phyloP scores from a whole-genome alignment of 2,888 invertebrate genomes.

The Agrilus biguttatus region DNA sequence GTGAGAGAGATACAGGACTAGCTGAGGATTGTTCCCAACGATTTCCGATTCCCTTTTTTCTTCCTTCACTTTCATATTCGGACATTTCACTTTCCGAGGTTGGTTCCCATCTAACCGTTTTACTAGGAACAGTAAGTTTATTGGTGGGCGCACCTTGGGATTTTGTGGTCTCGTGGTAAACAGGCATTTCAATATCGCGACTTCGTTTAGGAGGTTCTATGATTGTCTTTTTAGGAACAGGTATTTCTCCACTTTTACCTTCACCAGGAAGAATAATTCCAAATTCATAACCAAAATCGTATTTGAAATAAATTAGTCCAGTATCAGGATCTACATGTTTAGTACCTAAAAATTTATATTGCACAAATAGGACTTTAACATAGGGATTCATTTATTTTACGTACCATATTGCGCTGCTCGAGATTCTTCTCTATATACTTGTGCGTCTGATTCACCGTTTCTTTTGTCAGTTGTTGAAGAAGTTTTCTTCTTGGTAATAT shows the following conservation, averaged over 20 bases:
- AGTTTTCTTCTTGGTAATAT: constrained; percentile 34
- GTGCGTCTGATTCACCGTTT: constrained; percentile 39
- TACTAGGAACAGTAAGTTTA: constrained; percentile 27
- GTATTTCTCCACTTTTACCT: constrained; percentile 35
- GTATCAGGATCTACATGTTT: constrained; percentile 64
- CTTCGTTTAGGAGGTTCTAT: constrained; percentile 39
- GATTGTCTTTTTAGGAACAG: constrained; percentile 30
- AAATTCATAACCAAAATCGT: constrained; percentile 69
- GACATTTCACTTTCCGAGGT: constrained; percentile 49
- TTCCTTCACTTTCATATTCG: constrained; percentile 36
- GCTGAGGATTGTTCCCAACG: constrained; percentile 36
- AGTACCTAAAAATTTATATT: constrained; percentile 37
- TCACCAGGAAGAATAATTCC: constrained; percentile 57
- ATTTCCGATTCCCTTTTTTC: constrained; percentile 28
- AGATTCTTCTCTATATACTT: constrained; percentile 56
- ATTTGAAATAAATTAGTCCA: constrained; percentile 66
- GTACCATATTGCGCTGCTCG: constrained; percentile 57
- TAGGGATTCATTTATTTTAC: constrained; percentile 17
- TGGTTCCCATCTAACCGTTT: constrained; percentile 44
- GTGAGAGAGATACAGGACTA: constrained; percentile 42
- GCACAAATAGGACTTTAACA: neutral
- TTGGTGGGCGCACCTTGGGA: constrained; percentile 22
- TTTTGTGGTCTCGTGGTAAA: constrained; percentile 46
- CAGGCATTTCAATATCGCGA: constrained; percentile 49
- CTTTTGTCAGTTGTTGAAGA: constrained; percentile 28